Conservation (phyloP, 1,140 invertebrate genomes). For the Drosophila chauvacae region DNA sequence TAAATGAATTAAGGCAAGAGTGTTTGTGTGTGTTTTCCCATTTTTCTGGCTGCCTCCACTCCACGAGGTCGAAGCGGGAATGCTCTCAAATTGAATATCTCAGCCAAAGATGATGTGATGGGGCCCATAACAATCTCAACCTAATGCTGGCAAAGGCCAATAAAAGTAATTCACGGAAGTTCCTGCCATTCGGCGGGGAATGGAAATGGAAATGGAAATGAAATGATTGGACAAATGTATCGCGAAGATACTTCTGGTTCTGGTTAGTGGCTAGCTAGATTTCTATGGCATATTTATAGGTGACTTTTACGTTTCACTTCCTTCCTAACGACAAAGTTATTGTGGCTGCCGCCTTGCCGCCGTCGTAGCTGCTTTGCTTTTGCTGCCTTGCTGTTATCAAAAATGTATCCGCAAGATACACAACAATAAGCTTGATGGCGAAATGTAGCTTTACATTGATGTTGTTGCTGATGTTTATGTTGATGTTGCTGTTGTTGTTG, state of each 20-base stretch:
- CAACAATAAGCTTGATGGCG: conserved; percentile 69
- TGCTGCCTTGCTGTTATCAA: conserved; percentile 63
- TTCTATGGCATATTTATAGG: conserved; percentile 57
- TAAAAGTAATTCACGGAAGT: conserved; percentile 48
- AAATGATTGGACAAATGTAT: conserved; percentile 36
- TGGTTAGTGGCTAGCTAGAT: conserved; percentile 35
- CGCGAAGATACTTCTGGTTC: conserved; percentile 16
- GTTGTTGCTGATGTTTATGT: conserved; percentile 29
- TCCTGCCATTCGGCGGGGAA: conserved; percentile 10
- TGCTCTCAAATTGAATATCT: conserved; percentile 42
- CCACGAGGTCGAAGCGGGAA: conserved; percentile 7
- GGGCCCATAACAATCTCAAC: conserved; percentile 28
- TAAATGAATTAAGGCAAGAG: conserved; percentile 29
- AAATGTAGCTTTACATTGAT: conserved; percentile 63
- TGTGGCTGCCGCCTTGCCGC: conserved; percentile 35
- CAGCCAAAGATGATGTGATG: conserved; percentile 5
- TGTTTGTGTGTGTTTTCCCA: conserved; percentile 7
- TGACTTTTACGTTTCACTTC: conserved; percentile 60
- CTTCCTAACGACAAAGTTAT: conserved; percentile 77
- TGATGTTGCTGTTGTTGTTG: background rate
- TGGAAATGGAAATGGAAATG: conserved; percentile 9
- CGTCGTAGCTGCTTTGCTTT: background rate
- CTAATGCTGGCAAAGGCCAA: conserved; percentile 32
- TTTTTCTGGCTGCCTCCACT: background rate
- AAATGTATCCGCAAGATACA: conserved; percentile 80